Conservation (phyloP, 2,888 invertebrate genomes). For the Aporophyla lueneburgensis region DNA sequence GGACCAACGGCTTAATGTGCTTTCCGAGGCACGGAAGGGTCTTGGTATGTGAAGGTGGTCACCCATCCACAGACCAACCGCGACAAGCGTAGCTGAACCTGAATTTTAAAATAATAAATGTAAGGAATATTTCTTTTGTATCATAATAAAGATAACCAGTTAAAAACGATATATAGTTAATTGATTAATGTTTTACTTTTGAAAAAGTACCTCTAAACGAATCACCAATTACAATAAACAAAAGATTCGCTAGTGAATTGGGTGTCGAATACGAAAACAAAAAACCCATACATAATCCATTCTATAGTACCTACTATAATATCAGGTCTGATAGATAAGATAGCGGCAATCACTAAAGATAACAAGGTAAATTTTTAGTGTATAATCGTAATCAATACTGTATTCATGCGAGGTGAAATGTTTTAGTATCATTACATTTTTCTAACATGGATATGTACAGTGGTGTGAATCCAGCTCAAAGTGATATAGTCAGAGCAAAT, state of each 20-base stretch:
- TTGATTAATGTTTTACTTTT: no score
- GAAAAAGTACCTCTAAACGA: no score
- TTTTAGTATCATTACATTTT: conserved; percentile 51
- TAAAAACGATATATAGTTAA: no score
- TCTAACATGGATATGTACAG: conserved; percentile 71
- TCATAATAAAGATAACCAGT: no score
- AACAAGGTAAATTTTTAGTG: conserved; percentile 68
- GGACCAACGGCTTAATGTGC: no score
- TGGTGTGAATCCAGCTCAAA: conserved; percentile 68
- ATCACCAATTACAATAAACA: conserved; percentile 10
- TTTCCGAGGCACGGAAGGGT: no score
- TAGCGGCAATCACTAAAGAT: conserved; percentile 72
- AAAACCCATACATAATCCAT: conserved; percentile 43
- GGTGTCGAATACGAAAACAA: conserved; percentile 39
- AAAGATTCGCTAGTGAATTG: conserved; percentile 2
- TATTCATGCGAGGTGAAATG: conserved; percentile 58
- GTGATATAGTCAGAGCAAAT: conserved; percentile 64
- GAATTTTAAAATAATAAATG: no score
- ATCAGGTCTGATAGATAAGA: conserved; percentile 80
- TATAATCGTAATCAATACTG: conserved; percentile 72
- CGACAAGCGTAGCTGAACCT: no score
- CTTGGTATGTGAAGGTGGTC: no score
- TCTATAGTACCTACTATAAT: conserved; percentile 62
- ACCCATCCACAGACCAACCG: no score
- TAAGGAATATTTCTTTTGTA: no score